These are phyloP conservation scores for Leucania comma DNA, from an alignment of 2,888 invertebrate genomes.

Conservation along the genomic window DNA sequence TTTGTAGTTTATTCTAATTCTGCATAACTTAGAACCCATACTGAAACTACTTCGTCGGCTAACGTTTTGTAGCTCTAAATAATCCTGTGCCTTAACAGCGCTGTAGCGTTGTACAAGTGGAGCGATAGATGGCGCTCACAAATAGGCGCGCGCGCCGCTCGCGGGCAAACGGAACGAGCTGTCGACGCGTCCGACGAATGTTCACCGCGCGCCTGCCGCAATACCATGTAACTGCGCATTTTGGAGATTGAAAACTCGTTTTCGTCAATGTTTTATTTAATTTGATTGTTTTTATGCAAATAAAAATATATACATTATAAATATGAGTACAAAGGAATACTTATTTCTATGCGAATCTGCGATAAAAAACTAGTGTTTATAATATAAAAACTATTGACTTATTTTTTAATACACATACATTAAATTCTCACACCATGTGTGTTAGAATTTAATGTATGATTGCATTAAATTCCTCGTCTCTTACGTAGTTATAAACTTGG, in stretches of 20 bases:
- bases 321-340: too few relatives aligned
- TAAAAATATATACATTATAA: too few relatives aligned
- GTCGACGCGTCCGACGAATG: conserved; percentile 82
- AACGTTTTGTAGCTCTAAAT: not conserved
- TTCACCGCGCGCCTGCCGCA: conserved; percentile 53
- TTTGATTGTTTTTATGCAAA: not conserved
- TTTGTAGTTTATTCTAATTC: not conserved
- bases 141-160: conserved; percentile 75
- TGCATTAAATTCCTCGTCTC: too few relatives aligned
- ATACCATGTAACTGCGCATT: conserved; percentile 44
- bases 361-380: too few relatives aligned
- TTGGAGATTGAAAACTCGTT: not conserved
- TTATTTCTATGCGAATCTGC: too few relatives aligned
- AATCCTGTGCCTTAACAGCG: conserved; percentile 59
- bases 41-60: not conserved
- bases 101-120: conserved; percentile 67
- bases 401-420: too few relatives aligned
- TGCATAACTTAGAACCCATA: not conserved
- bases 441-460: too few relatives aligned
- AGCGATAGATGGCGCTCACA: conserved; percentile 79
- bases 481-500: too few relatives aligned
- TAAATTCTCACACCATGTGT: too few relatives aligned
- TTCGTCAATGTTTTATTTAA: too few relatives aligned
- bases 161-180: conserved; percentile 83
- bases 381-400: too few relatives aligned